A percentile compares a stretch with the other conserved stretches of the same genome.
Conservation (phyloP, 1,140 invertebrate species). For the Drosophila repletoides region DNA sequence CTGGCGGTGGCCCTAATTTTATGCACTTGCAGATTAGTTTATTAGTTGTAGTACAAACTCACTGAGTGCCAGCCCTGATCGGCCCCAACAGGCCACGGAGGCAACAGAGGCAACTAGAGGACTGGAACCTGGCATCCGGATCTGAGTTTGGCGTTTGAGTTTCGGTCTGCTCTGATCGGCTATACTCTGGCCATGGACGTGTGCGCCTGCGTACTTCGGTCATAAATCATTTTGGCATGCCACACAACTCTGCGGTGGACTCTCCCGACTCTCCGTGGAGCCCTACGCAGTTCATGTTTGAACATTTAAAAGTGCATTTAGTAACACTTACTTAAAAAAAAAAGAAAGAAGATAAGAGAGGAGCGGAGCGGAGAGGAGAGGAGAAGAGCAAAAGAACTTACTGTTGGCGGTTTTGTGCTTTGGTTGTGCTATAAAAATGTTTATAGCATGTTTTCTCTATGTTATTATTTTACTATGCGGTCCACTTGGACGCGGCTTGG, state of each 20-base stretch:
- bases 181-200: constrained; percentile 60
- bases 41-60: constrained; percentile 79
- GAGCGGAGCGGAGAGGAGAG: too few species aligned
- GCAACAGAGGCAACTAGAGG: too few species aligned
- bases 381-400: not conserved
- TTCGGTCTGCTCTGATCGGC: not conserved
- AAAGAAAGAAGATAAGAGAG: constrained; percentile 14
- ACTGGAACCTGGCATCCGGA: not conserved
- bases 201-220: constrained; percentile 74
- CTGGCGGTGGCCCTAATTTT: constrained; percentile 76
- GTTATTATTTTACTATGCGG: constrained; percentile 55
- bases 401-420: too few species aligned
- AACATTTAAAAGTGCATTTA: constrained; percentile 82
- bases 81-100: not conserved
- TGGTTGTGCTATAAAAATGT: constrained; percentile 74
- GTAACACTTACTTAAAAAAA: constrained; percentile 79
- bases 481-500: constrained; percentile 32
- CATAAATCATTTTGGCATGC: constrained; percentile 81
- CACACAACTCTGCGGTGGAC: constrained; percentile 57
- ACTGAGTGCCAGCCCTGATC: constrained; percentile 46
- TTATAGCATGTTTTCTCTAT: constrained; percentile 75
- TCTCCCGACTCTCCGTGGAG: not conserved
- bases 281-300: constrained; percentile 59
- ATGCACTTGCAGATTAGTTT: constrained; percentile 81
- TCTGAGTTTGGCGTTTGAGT: not conserved